Evolutionary conservation across 2,113 vertebrate species (phyloP).

Genomic region (Esox niger): DNA sequence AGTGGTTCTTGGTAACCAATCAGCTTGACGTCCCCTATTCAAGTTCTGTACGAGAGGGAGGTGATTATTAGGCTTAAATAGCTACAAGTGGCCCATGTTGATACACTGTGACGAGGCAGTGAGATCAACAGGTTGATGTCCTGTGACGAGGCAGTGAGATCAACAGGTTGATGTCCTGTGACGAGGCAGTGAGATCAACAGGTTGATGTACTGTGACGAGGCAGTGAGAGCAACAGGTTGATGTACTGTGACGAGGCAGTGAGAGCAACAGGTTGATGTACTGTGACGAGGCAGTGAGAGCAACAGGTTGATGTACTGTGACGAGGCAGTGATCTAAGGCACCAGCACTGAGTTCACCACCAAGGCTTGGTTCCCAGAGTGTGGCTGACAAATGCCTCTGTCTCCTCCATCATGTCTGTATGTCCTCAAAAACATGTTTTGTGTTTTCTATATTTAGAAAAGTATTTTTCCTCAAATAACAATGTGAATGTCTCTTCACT

Average conservation of each 20-base stretch:
- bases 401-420: constrained; percentile 1
- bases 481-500: neutral
- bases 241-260: too few relatives aligned
- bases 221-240: too few relatives aligned
- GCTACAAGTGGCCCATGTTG: neutral
- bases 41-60: neutral
- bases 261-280: neutral
- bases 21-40: neutral
- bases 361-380: neutral
- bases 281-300: neutral
- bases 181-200: too few relatives aligned
- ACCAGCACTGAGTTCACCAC: neutral
- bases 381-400: constrained; percentile 3
- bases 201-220: too few relatives aligned
- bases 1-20: too few relatives aligned
- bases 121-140: neutral
- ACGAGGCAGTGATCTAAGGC: neutral
- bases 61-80: neutral
- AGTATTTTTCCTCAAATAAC: neutral
- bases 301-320: too few relatives aligned
- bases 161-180: too few relatives aligned
- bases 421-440: too few relatives aligned
- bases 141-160: too few relatives aligned
- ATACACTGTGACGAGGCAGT: neutral
- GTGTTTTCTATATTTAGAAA: constrained; percentile 5